These are phyloP conservation scores for Brachionus asplanchnoidis DNA, from an alignment of 1,140 invertebrate species.

Conservation along the genomic window DNA sequence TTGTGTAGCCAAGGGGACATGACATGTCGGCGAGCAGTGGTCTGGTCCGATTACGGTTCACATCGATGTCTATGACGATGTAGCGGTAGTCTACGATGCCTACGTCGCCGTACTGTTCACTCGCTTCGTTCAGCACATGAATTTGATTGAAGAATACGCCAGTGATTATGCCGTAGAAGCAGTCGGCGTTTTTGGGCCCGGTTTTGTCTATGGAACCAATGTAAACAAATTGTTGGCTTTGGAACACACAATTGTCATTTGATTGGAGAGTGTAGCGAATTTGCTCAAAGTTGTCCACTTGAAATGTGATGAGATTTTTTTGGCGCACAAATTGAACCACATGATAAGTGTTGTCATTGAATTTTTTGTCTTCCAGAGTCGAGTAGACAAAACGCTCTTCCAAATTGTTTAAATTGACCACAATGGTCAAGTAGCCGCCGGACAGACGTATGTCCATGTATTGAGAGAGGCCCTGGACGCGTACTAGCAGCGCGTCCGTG, in stretches of 20 bases:
- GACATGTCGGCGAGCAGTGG: neutral
- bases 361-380: slow-evolving; percentile 9
- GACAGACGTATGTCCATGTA: slow-evolving; percentile 9
- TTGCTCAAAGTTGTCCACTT: slow-evolving; percentile 39
- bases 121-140: neutral
- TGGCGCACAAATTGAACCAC: slow-evolving; percentile 1
- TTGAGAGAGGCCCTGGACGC: slow-evolving; percentile 1
- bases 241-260: neutral
- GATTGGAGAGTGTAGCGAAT: neutral
- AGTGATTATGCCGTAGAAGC: slow-evolving; percentile 24
- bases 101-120: neutral
- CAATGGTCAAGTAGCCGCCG: neutral
- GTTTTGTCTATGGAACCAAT: neutral
- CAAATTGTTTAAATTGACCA: neutral
- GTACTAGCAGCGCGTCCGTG: neutral
- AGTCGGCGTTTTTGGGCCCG: neutral
- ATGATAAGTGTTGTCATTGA: slow-evolving; percentile 39
- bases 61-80: slow-evolving; percentile 28
- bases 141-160: slow-evolving; percentile 17
- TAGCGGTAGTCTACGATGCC: neutral
- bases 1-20: slow-evolving; percentile 2
- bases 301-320: neutral
- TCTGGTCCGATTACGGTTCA: slow-evolving; percentile 3
- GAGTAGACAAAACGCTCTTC: neutral
- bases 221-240: neutral